These are phyloP conservation scores for Cerastis rubricosa DNA, from an alignment of 2,888 invertebrate species.

Conservation along the genomic window DNA sequence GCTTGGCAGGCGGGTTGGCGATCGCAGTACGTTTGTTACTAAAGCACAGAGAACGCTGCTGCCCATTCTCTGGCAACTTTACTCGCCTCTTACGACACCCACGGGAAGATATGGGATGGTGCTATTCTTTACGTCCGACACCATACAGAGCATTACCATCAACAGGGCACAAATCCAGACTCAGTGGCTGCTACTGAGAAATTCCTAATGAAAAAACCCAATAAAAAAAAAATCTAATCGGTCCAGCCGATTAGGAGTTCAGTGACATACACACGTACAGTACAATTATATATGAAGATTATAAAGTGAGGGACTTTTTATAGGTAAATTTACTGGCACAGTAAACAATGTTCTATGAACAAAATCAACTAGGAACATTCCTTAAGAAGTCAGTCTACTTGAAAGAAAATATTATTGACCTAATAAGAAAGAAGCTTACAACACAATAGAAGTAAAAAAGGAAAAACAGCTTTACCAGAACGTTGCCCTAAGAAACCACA, in stretches of 20 bases:
- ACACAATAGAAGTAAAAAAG: conserved; percentile 31
- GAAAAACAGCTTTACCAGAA: conserved; percentile 45
- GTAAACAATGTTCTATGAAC: background rate
- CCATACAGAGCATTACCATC: too few species aligned
- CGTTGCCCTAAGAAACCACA: conserved; percentile 44
- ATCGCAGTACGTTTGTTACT: too few species aligned
- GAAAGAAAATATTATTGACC: conserved; percentile 41
- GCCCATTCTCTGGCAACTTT: too few species aligned
- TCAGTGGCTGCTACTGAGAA: background rate
- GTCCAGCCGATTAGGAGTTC: too few species aligned
- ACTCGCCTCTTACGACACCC: too few species aligned
- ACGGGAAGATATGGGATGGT: too few species aligned
- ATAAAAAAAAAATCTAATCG: background rate
- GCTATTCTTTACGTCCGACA: too few species aligned
- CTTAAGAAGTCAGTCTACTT: background rate
- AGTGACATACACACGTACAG: too few species aligned
- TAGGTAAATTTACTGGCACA: background rate
- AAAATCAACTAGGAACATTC: background rate
- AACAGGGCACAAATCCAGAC: background rate
- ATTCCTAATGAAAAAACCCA: background rate
- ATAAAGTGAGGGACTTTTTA: background rate
- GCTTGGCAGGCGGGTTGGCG: too few species aligned
- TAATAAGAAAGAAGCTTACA: conserved; percentile 32
- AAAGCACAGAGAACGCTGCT: too few species aligned
- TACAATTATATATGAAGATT: background rate